Evolutionary conservation across 1,140 invertebrate species (phyloP), one percentile per base, ranked within the genome.

Genomic region (Scaptomyza hsui): DNA sequence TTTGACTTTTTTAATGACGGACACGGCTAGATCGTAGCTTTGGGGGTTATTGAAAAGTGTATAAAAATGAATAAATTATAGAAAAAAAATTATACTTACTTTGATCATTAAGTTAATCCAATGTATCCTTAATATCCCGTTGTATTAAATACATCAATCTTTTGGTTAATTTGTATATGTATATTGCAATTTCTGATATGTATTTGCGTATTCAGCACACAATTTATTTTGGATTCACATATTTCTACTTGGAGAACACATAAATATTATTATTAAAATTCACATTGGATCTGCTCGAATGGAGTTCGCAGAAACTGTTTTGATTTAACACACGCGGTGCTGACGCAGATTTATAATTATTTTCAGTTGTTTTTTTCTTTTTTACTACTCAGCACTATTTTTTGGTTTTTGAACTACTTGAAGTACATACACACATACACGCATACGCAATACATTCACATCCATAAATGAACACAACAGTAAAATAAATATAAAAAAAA

Each of bases 121-220:
- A 45, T 21, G 7, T 21, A 45, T 56, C 32, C 60, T 24, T 49
- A 9, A 64, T 12, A 64, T 47, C 42, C 32, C 21, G 18, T 45
- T 42, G 32, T 63, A 6, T 64, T 51, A 56, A 55, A 55, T 29
- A 63, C 5, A 18, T 41, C 24, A 53, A 52, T 55, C 4, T 56
- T 51, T 21, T 41, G n/a, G 45, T 64, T 29, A 21, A 56, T 70
- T 56, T 57, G 29, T 71, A 59, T 52, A 1, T n/a, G 32, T 65
- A 10, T 51, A 45, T 71, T 71, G 61, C 68, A 65, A 59, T 69
- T 69, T 52, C n/a, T 76, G 73, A 76, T 76, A 76, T 76, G 70
- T 76, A 63, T 59, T 15, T 45, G 37, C 24, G 5, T 44, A 47
- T 39, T 19, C 19, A 56, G 21, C 35, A 53, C 47, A 75, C 41